Percentiles rank a stretch among this genome's conserved stretches.
These are phyloP conservation scores for Papilio aristodemus DNA, from an alignment of 1,140 invertebrate genomes.

Conservation along the genomic window DNA sequence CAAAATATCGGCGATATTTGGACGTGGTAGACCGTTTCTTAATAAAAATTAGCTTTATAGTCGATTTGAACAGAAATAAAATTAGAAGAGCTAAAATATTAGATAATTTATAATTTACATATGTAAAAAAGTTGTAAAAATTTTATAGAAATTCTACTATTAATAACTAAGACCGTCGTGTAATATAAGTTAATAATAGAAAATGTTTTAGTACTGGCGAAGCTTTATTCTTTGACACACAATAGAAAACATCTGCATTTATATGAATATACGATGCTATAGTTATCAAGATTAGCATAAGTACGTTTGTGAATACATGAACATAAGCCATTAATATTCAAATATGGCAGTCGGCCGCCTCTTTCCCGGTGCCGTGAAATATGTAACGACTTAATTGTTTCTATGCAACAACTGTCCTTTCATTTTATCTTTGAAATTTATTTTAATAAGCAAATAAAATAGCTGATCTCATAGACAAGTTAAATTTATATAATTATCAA, in stretches of 20 bases:
- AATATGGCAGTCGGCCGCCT: not conserved
- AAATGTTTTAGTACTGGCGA: not conserved
- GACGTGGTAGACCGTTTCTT: no score
- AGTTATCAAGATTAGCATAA: constrained; percentile 11
- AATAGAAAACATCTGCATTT: constrained; percentile 13
- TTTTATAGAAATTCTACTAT: not conserved
- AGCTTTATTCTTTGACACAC: not conserved
- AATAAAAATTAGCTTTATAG: no score
- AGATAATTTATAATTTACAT: not conserved
- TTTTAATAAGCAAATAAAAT: no score
- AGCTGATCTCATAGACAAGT: not conserved
- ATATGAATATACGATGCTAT: not conserved
- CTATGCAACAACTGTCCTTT: not conserved
- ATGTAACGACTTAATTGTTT: not conserved
- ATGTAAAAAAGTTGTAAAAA: constrained; percentile 2
- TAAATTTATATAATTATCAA: not conserved
- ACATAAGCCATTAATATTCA: constrained; percentile 7
- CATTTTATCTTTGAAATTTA: no score
- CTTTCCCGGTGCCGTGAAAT: constrained; percentile 5
- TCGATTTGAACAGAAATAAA: not conserved
- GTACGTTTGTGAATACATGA: not conserved
- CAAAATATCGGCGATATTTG: no score
- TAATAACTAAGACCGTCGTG: not conserved
- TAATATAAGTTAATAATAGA: constrained; percentile 7
- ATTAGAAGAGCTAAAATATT: not conserved